Conservation (phyloP, 2,113 vertebrate genomes). For the Mixornis gularis region DNA sequence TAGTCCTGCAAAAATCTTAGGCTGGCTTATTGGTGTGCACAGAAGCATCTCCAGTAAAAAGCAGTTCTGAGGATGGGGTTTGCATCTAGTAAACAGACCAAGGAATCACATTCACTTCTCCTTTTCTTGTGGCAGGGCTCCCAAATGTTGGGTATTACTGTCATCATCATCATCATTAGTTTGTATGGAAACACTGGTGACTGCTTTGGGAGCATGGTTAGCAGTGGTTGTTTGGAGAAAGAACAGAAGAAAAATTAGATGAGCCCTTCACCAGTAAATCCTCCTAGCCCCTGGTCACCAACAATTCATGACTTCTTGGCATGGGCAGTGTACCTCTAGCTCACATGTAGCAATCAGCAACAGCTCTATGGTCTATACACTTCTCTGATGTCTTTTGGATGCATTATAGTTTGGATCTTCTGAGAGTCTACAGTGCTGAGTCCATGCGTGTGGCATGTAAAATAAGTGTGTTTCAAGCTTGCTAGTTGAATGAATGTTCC, state of each 20-base stretch:
- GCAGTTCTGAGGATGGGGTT: neutral
- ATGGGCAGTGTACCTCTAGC: neutral
- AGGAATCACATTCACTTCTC: neutral
- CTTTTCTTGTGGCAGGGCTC: neutral
- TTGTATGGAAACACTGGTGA: neutral
- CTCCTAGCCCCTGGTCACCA: neutral
- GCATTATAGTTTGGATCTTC: neutral
- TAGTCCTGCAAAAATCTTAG: neutral
- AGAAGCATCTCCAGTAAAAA: neutral
- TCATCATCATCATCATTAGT: rapidly evolving
- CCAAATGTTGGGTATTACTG: neutral
- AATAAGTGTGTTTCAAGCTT: neutral
- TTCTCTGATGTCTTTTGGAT: neutral
- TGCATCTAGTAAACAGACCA: neutral
- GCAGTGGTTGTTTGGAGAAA: neutral
- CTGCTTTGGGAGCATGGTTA: neutral
- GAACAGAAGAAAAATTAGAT: neutral
- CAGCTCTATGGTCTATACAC: neutral
- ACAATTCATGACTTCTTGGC: neutral
- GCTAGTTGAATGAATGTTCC: neutral
- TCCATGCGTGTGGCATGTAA: rapidly evolving
- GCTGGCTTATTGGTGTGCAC: neutral
- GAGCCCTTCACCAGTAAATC: neutral
- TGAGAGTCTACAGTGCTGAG: neutral
- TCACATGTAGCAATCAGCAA: neutral